A percentile compares a stretch with the other conserved stretches of the same genome.
These are phyloP conservation scores for Acrobasis suavella DNA, from an alignment of 2,888 invertebrate species.

Conservation along the genomic window DNA sequence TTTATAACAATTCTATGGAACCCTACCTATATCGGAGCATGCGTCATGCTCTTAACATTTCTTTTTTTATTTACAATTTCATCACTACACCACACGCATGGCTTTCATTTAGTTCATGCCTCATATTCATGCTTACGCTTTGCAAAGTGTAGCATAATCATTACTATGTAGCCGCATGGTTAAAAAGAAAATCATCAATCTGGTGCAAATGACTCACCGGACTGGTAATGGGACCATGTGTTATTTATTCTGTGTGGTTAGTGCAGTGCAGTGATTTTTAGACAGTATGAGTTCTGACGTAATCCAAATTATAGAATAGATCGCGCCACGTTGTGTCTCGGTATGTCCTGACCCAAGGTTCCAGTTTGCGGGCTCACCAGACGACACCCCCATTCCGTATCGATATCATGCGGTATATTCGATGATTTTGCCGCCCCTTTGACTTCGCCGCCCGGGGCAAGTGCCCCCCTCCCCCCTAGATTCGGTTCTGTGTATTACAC, in stretches of 20 bases:
- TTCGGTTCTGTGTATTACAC: no score
- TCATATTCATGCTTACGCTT: conserved; percentile 56
- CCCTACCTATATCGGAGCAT: neutral
- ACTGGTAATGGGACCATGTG: conserved; percentile 12
- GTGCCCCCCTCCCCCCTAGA: no score
- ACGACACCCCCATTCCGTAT: no score
- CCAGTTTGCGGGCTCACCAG: no score
- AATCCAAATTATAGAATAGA: no score
- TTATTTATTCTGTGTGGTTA: conserved; percentile 5
- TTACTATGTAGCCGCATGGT: neutral
- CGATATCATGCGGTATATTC: no score
- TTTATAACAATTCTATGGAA: neutral
- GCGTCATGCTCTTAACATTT: neutral
- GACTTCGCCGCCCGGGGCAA: no score
- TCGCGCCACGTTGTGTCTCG: no score
- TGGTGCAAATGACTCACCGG: conserved; percentile 20
- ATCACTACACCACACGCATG: conserved; percentile 37
- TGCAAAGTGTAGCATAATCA: conserved; percentile 35
- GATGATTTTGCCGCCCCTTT: no score
- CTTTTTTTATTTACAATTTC: conserved; percentile 6
- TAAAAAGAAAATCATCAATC: conserved; percentile 6
- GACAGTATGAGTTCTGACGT: conserved; percentile 2
- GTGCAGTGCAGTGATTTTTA: neutral
- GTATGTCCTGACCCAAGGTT: no score
- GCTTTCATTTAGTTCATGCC: conserved; percentile 40